phyloP scores from a whole-genome alignment of 2,797 vertebrate species.

The Brachyrhaphis roseni region DNA sequence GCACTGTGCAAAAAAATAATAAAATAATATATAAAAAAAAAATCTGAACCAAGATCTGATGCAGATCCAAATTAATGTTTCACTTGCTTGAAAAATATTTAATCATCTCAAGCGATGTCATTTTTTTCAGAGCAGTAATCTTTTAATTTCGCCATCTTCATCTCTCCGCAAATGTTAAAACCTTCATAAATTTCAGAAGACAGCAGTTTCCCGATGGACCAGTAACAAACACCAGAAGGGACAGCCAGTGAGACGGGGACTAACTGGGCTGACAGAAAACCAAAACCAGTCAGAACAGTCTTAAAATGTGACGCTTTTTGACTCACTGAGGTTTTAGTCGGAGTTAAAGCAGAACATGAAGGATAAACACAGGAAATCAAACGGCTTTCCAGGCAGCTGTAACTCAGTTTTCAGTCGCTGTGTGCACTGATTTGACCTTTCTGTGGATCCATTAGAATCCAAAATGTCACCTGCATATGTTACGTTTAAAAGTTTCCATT shows the following conservation, averaged over 20 bases:
- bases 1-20: background rate
- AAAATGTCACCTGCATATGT: background rate
- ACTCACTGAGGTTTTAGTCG: conserved; percentile 21
- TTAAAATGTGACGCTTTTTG: conserved; percentile 22
- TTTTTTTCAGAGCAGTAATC: conserved; percentile 32
- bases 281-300: conserved; percentile 54
- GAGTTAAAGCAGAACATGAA: conserved; percentile 38
- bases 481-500: background rate
- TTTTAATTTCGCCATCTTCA: background rate
- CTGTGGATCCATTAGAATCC: conserved; percentile 8
- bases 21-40: background rate
- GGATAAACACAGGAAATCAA: conserved; percentile 45
- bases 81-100: background rate
- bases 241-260: conserved; percentile 38
- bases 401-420: background rate
- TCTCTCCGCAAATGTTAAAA: background rate
- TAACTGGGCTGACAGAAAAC: conserved; percentile 39
- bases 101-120: background rate
- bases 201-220: background rate
- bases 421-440: background rate
- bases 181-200: background rate
- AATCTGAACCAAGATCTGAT: background rate
- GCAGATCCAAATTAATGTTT: background rate
- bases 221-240: conserved; percentile 16
- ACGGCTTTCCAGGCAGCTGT: background rate